These are phyloP conservation scores for Oryzias melastigma DNA, from an alignment of 2,113 vertebrate species.

Conservation along the genomic window DNA sequence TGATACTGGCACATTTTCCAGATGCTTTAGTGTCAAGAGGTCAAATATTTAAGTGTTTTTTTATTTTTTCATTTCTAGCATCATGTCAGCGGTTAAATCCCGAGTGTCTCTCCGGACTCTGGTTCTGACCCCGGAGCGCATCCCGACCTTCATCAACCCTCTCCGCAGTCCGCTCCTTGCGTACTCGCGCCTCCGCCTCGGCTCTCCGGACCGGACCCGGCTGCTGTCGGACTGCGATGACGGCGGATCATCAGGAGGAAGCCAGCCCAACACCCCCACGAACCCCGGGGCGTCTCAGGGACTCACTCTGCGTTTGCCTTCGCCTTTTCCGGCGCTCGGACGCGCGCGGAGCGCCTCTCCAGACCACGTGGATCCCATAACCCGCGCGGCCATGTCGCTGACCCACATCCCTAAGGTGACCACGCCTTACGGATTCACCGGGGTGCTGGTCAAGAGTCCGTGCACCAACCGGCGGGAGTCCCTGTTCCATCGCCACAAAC, in stretches of 20 bases:
- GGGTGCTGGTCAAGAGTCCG: conserved; percentile 58
- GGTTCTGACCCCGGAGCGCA: conserved; percentile 66
- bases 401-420: conserved; percentile 61
- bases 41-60: neutral
- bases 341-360: neutral
- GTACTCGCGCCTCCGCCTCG: neutral
- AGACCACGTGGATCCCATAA: conserved; percentile 32
- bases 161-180: conserved; percentile 6
- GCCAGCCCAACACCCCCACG: neutral
- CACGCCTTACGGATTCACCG: conserved; percentile 66
- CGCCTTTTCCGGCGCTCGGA: neutral
- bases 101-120: conserved; percentile 29
- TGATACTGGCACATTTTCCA: too few species aligned
- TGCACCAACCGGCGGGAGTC: conserved; percentile 61
- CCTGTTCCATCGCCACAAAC: conserved; percentile 57
- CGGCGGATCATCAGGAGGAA: accelerated
- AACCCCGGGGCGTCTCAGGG: neutral
- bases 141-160: conserved; percentile 62
- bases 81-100: conserved; percentile 18
- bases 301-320: neutral
- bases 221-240: conserved; percentile 33
- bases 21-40: too few species aligned
- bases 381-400: conserved; percentile 63
- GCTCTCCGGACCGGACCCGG: neutral
- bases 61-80: neutral